A percentile compares a stretch with the other conserved stretches of the same genome.
Evolutionary conservation across 1,140 invertebrate genomes (phyloP).

Genomic region (Drosophila mauritiana): DNA sequence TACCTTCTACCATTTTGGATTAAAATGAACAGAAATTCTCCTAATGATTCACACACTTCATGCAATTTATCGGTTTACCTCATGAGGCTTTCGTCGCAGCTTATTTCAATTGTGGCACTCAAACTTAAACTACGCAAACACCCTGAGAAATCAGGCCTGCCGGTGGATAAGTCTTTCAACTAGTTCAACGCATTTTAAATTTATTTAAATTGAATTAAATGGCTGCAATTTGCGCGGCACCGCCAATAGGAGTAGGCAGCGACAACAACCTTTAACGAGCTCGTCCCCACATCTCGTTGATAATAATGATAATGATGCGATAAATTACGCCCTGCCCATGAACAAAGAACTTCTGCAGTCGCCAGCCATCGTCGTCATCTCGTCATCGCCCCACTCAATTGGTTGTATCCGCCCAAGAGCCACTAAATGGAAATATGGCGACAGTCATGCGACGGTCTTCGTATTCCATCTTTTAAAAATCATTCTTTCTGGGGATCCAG

Average conservation of each 20-base stretch:
- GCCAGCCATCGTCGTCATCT: slow-evolving; percentile 38
- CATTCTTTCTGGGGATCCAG: slow-evolving; percentile 2
- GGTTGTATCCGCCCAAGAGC: slow-evolving; percentile 67
- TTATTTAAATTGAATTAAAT: slow-evolving; percentile 83
- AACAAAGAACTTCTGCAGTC: slow-evolving; percentile 56
- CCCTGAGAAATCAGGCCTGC: slow-evolving; percentile 6
- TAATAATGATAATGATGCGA: slow-evolving; percentile 70
- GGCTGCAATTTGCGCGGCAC: slow-evolving; percentile 75
- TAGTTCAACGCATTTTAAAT: slow-evolving; percentile 79
- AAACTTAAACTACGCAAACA: slow-evolving; percentile 33
- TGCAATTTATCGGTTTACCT: slow-evolving; percentile 6
- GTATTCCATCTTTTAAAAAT: slow-evolving; percentile 24
- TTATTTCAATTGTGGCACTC: slow-evolving; percentile 38
- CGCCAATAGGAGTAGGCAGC: slow-evolving; percentile 52
- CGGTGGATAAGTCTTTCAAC: slow-evolving; percentile 25
- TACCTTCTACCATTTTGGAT: background rate
- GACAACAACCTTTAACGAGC: slow-evolving; percentile 48
- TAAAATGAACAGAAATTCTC: background rate
- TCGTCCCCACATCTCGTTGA: slow-evolving; percentile 40
- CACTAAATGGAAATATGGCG: slow-evolving; percentile 68
- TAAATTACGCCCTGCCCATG: slow-evolving; percentile 51
- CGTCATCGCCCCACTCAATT: slow-evolving; percentile 64
- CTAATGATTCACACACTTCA: slow-evolving; percentile 30
- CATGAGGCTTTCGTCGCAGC: slow-evolving; percentile 4
- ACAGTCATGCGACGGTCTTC: slow-evolving; percentile 51